phyloP scores from a whole-genome alignment of 2,113 vertebrate genomes.

The Acrocephalus kingi region DNA sequence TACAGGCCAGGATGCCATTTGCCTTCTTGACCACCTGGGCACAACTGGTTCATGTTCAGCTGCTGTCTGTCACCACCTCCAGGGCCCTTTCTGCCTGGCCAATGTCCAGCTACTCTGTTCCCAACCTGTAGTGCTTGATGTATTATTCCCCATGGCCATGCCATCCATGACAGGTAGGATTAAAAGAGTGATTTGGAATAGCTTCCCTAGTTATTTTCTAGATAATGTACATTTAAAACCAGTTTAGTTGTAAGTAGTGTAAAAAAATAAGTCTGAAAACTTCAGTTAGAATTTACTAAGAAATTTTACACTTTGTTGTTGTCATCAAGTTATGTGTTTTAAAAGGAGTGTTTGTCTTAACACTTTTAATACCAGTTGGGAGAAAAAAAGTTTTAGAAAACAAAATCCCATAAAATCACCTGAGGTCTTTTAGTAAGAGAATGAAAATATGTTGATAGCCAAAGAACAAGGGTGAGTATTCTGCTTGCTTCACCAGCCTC shows the following conservation, averaged over 20 bases:
- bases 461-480: background rate
- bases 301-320: background rate
- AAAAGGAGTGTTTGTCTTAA: background rate
- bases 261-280: background rate
- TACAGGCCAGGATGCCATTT: background rate
- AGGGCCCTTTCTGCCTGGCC: background rate
- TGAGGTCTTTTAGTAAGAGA: background rate
- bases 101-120: background rate
- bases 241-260: background rate
- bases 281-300: background rate
- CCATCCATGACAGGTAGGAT: background rate
- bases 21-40: background rate
- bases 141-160: background rate
- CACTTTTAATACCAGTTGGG: background rate
- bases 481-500: background rate
- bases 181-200: background rate
- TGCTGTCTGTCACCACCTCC: fast-evolving
- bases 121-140: background rate
- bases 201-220: background rate
- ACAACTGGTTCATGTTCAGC: background rate
- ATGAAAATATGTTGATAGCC: background rate
- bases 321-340: background rate
- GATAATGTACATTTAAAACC: background rate
- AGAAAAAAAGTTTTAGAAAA: background rate
- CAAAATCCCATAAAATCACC: background rate